Conservation (phyloP, 2,888 invertebrate genomes). For the Lithophane semibrunnea region DNA sequence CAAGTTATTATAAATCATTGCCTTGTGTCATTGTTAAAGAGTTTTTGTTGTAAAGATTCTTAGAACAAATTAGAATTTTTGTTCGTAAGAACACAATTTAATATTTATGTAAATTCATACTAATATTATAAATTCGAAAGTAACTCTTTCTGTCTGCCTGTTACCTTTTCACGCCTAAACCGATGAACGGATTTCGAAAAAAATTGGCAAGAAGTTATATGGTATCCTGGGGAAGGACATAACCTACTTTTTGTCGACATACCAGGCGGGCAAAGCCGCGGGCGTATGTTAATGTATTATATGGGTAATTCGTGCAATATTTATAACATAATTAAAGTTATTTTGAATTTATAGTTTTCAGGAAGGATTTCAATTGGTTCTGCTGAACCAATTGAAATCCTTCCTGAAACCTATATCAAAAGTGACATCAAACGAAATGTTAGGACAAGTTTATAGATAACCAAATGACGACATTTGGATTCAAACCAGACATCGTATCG, state of each 20-base stretch:
- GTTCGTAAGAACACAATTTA: neutral
- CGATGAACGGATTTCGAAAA: too few species aligned
- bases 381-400: too few species aligned
- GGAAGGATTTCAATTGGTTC: neutral
- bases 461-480: conserved; percentile 54
- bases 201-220: too few species aligned
- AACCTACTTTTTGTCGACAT: too few species aligned
- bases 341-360: neutral
- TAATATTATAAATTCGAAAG: too few species aligned
- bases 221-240: too few species aligned
- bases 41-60: conserved; percentile 29
- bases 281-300: too few species aligned
- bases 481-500: conserved; percentile 57
- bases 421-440: conserved; percentile 30
- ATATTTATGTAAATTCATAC: neutral
- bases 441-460: conserved; percentile 39
- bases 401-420: too few species aligned
- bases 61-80: neutral
- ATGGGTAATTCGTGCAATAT: too few species aligned
- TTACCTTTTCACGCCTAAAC: too few species aligned
- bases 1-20: conserved; percentile 56
- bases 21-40: conserved; percentile 48
- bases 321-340: neutral
- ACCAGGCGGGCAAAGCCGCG: too few species aligned
- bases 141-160: too few species aligned